These are phyloP conservation scores for Caenorhabditis macrosperma DNA, from an alignment of 2,888 invertebrate genomes.

Conservation along the genomic window DNA sequence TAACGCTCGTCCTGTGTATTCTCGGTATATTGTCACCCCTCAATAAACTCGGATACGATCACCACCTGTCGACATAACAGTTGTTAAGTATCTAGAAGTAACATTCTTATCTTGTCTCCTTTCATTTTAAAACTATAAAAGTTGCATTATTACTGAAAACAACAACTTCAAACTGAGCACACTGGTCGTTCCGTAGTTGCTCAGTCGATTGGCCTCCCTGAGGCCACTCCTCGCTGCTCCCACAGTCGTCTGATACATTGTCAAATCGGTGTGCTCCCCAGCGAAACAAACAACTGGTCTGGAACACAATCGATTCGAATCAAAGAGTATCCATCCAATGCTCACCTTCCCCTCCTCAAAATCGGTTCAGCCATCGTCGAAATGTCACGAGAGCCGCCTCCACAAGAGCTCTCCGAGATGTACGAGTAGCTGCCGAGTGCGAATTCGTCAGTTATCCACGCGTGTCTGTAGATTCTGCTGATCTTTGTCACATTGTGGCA, in stretches of 20 bases:
- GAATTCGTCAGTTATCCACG: constrained; percentile 55
- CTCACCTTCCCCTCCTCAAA: constrained; percentile 7
- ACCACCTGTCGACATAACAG: no score
- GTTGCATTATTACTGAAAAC: no score
- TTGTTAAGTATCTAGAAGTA: no score
- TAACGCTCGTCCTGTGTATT: no score
- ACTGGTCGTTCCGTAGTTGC: no score
- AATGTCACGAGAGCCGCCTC: constrained; percentile 18
- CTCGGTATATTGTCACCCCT: no score
- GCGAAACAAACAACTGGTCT: constrained; percentile 59
- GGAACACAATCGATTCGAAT: constrained; percentile 5
- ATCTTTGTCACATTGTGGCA: constrained; percentile 11
- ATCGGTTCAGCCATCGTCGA: constrained; percentile 20
- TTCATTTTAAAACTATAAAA: no score
- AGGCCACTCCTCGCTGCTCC: constrained; percentile 58
- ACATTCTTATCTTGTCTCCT: no score
- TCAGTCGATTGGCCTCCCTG: constrained; percentile 52
- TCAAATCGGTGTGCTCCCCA: constrained; percentile 59
- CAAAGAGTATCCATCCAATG: neutral
- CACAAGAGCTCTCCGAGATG: constrained; percentile 38
- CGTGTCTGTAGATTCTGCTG: constrained; percentile 39
- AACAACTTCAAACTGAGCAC: no score
- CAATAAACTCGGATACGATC: no score
- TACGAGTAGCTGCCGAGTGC: constrained; percentile 61
- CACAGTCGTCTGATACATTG: constrained; percentile 63